These are phyloP conservation scores for Epizoanthus illoricatus DNA, from an alignment of 92 coral and sea anemone genomes.

Conservation along the genomic window DNA sequence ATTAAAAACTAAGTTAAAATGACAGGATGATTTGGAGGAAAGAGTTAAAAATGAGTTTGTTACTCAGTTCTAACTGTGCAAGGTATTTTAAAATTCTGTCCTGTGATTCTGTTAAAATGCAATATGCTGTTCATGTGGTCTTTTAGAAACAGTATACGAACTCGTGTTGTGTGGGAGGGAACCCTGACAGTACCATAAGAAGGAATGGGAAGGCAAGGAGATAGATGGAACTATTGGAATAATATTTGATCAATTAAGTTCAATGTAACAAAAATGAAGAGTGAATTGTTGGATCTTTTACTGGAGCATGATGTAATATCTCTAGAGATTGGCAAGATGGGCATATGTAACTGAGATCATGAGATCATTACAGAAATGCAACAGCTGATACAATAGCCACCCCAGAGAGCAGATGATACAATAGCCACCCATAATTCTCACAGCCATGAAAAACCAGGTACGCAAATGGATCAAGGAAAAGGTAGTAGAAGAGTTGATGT, in stretches of 20 bases:
- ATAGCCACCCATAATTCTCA: neutral
- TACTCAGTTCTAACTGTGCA: no score
- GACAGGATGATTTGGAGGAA: no score
- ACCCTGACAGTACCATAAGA: no score
- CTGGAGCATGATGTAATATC: neutral
- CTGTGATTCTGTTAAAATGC: no score
- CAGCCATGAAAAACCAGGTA: slow-evolving; percentile 5
- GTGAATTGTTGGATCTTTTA: neutral
- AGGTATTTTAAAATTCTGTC: no score
- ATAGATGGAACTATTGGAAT: neutral
- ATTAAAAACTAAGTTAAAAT: no score
- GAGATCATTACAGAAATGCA: neutral
- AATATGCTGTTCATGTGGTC: no score
- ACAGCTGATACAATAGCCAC: neutral
- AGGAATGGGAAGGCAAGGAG: no score
- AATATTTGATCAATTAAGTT: neutral
- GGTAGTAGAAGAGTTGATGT: neutral
- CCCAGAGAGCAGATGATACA: neutral
- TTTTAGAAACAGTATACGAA: no score
- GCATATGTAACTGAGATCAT: neutral
- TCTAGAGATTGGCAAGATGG: neutral
- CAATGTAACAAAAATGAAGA: neutral
- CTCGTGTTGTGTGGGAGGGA: no score
- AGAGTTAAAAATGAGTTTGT: no score
- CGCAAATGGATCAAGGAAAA: neutral